phyloP scores from a whole-genome alignment of 92 coral and sea anemone genomes.

The Phenganax marumi region DNA sequence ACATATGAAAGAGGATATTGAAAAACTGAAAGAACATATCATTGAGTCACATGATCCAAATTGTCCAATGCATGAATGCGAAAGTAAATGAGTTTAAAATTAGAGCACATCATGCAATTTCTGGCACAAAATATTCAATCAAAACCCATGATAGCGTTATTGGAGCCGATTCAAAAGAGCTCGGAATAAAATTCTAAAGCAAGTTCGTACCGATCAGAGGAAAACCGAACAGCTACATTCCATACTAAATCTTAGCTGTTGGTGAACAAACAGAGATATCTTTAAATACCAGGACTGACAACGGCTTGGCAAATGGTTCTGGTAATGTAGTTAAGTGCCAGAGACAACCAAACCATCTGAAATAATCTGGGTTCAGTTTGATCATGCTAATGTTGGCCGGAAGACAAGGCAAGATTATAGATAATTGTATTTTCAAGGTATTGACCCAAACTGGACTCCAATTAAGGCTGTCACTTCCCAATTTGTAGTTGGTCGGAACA shows the following conservation, averaged over 20 bases:
- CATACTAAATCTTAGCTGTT: conserved; percentile 40
- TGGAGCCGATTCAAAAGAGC: conserved; percentile 46
- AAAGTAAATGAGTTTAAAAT: background rate
- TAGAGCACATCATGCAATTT: conserved; percentile 37
- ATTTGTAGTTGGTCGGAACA: conserved; percentile 32
- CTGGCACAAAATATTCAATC: conserved; percentile 51
- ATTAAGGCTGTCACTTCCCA: conserved; percentile 30
- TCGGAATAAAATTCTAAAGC: conserved; percentile 52
- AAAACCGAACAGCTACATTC: background rate
- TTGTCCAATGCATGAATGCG: conserved; percentile 25
- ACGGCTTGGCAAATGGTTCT: conserved; percentile 6
- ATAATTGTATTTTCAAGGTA: background rate
- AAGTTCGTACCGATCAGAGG: conserved; percentile 49
- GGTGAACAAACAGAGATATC: conserved; percentile 60
- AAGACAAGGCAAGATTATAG: too few species aligned
- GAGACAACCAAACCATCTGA: conserved; percentile 53
- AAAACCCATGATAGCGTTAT: conserved; percentile 60
- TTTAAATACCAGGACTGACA: conserved; percentile 50
- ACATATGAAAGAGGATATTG: conserved; percentile 53
- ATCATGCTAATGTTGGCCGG: conserved; percentile 15
- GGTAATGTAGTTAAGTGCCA: conserved; percentile 39
- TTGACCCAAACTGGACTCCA: conserved; percentile 24
- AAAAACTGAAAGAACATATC: conserved; percentile 36
- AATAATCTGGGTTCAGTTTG: conserved; percentile 70
- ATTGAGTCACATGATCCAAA: background rate